Percentiles rank a stretch among this genome's conserved stretches.
Conservation (phyloP, 2,113 vertebrate genomes). For the Aptenodytes patagonicus region DNA sequence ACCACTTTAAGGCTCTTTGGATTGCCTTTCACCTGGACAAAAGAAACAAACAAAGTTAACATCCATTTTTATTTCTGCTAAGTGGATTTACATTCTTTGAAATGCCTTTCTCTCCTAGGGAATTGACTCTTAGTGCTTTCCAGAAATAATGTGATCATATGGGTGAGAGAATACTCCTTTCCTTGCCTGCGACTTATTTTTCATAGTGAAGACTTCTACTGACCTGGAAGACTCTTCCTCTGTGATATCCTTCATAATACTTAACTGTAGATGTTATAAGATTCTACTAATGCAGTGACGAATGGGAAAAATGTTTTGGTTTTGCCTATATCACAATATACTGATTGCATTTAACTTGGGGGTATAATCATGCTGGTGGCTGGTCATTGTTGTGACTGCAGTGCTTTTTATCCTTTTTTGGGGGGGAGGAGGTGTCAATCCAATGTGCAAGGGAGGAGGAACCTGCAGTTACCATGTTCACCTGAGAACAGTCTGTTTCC, state of each 20-base stretch:
- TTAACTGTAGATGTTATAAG: background rate
- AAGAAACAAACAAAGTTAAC: background rate
- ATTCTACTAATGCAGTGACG: background rate
- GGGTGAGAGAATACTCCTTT: background rate
- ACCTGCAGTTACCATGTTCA: background rate
- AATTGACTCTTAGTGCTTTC: background rate
- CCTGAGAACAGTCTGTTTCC: background rate
- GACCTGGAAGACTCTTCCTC: background rate
- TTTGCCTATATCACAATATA: background rate
- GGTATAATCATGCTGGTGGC: fast-evolving
- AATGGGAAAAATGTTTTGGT: background rate
- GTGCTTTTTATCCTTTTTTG: background rate
- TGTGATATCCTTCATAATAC: background rate
- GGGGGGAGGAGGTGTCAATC: background rate
- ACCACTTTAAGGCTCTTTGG: background rate
- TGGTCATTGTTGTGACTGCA: background rate
- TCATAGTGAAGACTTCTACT: background rate
- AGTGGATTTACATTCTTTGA: background rate
- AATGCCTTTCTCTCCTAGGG: background rate
- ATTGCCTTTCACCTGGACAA: background rate
- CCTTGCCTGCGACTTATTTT: background rate
- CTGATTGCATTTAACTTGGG: background rate
- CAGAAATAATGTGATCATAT: background rate
- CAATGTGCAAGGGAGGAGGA: background rate
- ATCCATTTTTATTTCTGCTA: background rate